phyloP scores from a whole-genome alignment of 2,797 vertebrate species.

The Sebastes hubbsi region DNA sequence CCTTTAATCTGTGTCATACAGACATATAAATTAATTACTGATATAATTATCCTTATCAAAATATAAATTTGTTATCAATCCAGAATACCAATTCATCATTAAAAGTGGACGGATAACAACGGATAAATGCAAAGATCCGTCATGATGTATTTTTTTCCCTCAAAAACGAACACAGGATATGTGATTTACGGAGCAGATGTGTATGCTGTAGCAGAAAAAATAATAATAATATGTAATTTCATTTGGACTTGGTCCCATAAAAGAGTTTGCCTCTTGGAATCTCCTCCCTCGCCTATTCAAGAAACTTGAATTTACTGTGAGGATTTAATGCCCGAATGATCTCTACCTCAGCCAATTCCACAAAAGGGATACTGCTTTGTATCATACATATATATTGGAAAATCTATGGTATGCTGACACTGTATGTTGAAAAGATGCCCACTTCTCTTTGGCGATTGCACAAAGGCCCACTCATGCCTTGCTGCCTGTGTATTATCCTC shows the following conservation, averaged over 20 bases:
- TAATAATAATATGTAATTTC: background rate
- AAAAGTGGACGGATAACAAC: background rate
- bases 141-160: background rate
- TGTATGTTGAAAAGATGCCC: constrained; percentile 49
- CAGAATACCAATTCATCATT: no score
- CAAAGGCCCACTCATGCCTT: constrained; percentile 37
- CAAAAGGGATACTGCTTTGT: constrained; percentile 30
- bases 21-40: no score
- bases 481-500: constrained; percentile 57
- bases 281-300: constrained; percentile 24
- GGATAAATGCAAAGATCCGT: background rate
- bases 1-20: no score
- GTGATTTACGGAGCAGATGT: background rate
- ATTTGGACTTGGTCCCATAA: background rate
- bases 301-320: constrained; percentile 46
- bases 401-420: constrained; percentile 28
- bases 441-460: constrained; percentile 42
- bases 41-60: no score
- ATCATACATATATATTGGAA: constrained; percentile 28
- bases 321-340: constrained; percentile 40
- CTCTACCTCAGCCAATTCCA: constrained; percentile 39
- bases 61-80: no score
- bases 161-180: background rate
- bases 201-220: background rate
- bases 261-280: constrained; percentile 16